These are phyloP conservation scores for Anoura caudifer DNA, from an alignment of 2,113 vertebrate genomes.

Conservation along the genomic window DNA sequence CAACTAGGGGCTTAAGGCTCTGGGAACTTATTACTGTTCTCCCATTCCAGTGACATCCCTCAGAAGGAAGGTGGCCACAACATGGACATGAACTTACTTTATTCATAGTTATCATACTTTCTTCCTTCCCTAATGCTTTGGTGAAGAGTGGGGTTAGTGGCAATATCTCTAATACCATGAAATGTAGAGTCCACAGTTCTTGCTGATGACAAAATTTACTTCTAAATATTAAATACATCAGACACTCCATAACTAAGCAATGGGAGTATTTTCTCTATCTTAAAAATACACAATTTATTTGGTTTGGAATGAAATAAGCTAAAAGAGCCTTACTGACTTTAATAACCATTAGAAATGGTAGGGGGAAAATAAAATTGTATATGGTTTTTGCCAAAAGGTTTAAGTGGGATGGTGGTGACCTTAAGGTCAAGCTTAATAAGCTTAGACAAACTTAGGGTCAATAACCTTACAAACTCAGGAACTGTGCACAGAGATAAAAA, in stretches of 20 bases:
- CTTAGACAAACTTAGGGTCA: not conserved
- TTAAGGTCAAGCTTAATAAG: not conserved
- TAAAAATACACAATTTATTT: not conserved
- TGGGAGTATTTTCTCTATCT: not conserved
- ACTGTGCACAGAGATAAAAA: not conserved
- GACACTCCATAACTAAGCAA: not conserved
- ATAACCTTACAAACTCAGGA: not conserved
- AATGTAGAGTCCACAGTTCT: not conserved
- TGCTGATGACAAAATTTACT: not conserved
- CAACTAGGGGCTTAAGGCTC: not conserved
- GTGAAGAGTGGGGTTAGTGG: not conserved
- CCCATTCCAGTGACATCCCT: not conserved
- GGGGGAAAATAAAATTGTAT: not conserved
- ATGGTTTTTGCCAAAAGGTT: not conserved
- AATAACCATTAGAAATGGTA: not conserved
- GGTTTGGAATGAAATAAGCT: not conserved
- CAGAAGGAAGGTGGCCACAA: not conserved
- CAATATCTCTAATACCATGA: not conserved
- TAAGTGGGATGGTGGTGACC: not conserved
- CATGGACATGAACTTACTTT: not conserved
- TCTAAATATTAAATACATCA: not conserved
- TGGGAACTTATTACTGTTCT: constrained; percentile 42
- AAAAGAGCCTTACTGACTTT: too few species aligned
- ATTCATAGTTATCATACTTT: not conserved
- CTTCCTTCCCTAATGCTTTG: not conserved